Conservation (phyloP, 2,797 vertebrate genomes). For the Sebastes kiyomatsui region DNA sequence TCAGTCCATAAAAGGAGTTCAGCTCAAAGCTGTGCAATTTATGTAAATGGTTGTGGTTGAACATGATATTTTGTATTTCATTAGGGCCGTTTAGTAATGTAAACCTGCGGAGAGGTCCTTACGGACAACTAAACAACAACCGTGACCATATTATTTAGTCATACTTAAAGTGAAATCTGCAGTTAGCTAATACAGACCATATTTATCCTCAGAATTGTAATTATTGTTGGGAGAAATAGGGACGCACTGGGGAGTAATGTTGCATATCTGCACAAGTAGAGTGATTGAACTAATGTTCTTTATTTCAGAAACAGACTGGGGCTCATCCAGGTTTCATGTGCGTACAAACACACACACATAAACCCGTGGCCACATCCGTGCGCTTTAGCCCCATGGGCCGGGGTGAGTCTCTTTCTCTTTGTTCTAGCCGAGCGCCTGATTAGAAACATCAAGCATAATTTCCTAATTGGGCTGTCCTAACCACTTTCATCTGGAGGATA, state of each 20-base stretch:
- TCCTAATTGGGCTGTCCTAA: slow-evolving; percentile 80
- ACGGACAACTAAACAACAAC: slow-evolving; percentile 30
- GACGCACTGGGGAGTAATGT: slow-evolving; percentile 18
- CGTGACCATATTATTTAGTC: slow-evolving; percentile 42
- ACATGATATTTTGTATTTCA: slow-evolving; percentile 54
- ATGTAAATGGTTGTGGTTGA: slow-evolving; percentile 44
- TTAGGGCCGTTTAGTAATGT: slow-evolving; percentile 44
- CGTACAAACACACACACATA: slow-evolving; percentile 29
- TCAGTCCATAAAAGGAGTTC: slow-evolving; percentile 20
- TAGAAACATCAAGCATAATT: slow-evolving; percentile 80
- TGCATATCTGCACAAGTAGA: slow-evolving; percentile 38
- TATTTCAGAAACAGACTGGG: slow-evolving; percentile 40
- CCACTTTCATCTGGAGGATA: slow-evolving; percentile 80
- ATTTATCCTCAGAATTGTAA: slow-evolving; percentile 51
- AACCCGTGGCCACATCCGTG: slow-evolving; percentile 26
- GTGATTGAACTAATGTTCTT: slow-evolving; percentile 54
- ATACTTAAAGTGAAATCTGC: slow-evolving; percentile 40
- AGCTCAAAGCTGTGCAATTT: slow-evolving; percentile 19
- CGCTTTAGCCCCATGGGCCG: slow-evolving; percentile 35
- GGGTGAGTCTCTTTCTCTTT: slow-evolving; percentile 72
- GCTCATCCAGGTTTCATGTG: slow-evolving; percentile 43
- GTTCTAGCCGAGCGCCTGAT: slow-evolving; percentile 79
- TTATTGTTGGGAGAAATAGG: slow-evolving; percentile 41
- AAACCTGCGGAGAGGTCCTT: slow-evolving; percentile 33
- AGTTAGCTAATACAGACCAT: slow-evolving; percentile 45